phyloP scores from a whole-genome alignment of 1,140 invertebrate species.

The Temnothorax longispinosus region DNA sequence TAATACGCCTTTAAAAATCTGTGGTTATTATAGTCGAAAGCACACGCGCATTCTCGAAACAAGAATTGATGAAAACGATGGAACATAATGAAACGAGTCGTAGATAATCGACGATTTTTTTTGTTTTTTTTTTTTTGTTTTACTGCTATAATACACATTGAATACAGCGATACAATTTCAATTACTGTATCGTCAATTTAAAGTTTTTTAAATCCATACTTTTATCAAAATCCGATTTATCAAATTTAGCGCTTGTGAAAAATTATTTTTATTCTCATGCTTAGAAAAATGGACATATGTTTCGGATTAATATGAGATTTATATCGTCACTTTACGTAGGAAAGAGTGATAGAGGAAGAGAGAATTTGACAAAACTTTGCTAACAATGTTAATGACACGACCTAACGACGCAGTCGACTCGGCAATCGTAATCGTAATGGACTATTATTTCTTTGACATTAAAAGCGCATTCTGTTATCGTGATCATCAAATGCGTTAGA shows the following conservation, averaged over 20 bases:
- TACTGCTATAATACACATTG: too few species aligned
- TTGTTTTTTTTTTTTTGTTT: neutral
- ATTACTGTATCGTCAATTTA: neutral
- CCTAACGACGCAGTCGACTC: neutral
- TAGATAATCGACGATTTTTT: neutral
- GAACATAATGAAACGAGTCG: neutral
- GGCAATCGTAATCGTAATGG: neutral
- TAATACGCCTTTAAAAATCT: neutral
- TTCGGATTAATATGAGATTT: neutral
- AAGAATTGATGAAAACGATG: neutral
- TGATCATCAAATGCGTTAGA: conserved; percentile 9
- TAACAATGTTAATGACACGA: neutral
- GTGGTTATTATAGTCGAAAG: neutral
- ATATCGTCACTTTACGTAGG: neutral
- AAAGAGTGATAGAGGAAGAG: neutral
- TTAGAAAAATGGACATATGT: neutral
- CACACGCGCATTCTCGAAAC: neutral
- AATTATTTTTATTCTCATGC: neutral
- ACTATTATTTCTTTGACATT: conserved; percentile 33
- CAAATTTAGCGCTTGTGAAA: neutral
- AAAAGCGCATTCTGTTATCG: conserved; percentile 28
- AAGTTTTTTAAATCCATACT: neutral
- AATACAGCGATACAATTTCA: neutral
- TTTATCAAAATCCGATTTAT: neutral
- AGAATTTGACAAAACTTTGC: neutral